These are phyloP conservation scores for Salarias fasciatus DNA, from an alignment of 2,797 vertebrate species.

Conservation along the genomic window DNA sequence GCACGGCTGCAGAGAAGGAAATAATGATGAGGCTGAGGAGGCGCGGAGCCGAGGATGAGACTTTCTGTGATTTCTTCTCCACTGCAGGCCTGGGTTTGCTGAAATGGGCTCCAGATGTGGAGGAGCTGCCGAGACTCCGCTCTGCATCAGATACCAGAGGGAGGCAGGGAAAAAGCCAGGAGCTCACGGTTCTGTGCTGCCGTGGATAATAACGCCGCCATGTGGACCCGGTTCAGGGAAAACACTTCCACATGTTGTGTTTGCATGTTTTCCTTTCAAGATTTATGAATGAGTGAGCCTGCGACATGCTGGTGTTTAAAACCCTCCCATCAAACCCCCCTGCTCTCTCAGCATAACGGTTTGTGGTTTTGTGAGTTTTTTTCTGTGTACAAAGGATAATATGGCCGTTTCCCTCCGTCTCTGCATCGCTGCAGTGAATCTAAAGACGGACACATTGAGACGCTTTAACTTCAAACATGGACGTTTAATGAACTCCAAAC, in stretches of 20 bases:
- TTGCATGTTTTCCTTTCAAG: conserved; percentile 70
- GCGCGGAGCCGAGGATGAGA: conserved; percentile 41
- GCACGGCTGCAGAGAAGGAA: conserved; percentile 52
- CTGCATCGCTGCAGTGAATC: too few species aligned
- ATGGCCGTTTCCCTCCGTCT: conserved; percentile 40
- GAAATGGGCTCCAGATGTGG: conserved; percentile 78
- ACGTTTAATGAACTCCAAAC: too few species aligned
- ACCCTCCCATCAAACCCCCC: conserved; percentile 66
- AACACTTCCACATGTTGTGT: conserved; percentile 78
- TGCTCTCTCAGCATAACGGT: conserved; percentile 45
- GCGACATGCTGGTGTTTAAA: conserved; percentile 63
- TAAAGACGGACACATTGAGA: too few species aligned
- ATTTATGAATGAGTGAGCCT: conserved; percentile 80
- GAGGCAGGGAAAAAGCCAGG: conserved; percentile 44
- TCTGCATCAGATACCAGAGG: conserved; percentile 65
- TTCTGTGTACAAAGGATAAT: conserved; percentile 11
- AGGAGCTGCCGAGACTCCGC: conserved; percentile 53
- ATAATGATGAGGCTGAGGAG: conserved; percentile 57
- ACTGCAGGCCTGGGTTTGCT: conserved; percentile 67
- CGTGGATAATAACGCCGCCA: conserved; percentile 68
- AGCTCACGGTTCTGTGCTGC: conserved; percentile 51
- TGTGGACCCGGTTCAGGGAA: conserved; percentile 74
- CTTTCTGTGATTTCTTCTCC: conserved; percentile 70
- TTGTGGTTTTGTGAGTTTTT: conserved; percentile 51
- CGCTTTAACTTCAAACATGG: too few species aligned